These are phyloP conservation scores for Drosophila navojoa DNA, from an alignment of 1,140 invertebrate species.

Conservation along the genomic window DNA sequence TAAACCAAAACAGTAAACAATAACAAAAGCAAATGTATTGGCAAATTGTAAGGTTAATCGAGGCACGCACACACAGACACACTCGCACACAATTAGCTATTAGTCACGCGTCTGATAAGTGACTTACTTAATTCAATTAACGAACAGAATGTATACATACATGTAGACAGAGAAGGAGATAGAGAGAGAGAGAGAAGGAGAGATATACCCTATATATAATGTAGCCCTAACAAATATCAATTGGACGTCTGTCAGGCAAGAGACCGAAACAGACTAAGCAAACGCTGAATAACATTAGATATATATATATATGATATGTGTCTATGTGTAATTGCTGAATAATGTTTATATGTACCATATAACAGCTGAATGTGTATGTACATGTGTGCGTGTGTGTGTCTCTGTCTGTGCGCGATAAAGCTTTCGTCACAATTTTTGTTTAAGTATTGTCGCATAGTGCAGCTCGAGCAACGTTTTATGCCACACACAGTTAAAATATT, in stretches of 20 bases:
- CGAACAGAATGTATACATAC: neutral
- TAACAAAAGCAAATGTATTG: constrained; percentile 28
- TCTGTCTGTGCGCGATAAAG: constrained; percentile 12
- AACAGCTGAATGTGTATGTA: neutral
- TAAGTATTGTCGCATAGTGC: constrained; percentile 31
- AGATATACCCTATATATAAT: neutral
- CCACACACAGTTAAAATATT: constrained; percentile 14
- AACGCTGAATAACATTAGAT: constrained; percentile 45
- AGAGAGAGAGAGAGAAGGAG: no score
- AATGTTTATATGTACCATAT: constrained; percentile 20
- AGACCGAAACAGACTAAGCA: constrained; percentile 15
- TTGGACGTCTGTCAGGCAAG: constrained; percentile 5
- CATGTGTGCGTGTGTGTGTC: constrained; percentile 8
- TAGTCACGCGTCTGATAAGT: constrained; percentile 80
- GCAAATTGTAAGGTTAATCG: constrained; percentile 72
- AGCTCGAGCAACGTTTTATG: constrained; percentile 36
- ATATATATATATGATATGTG: neutral
- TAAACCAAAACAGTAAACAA: constrained; percentile 15
- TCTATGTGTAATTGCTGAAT: constrained; percentile 30
- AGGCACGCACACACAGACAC: constrained; percentile 50
- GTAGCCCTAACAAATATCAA: neutral
- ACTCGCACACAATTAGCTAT: constrained; percentile 59
- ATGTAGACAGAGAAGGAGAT: no score
- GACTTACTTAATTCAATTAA: constrained; percentile 81
- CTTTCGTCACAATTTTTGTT: constrained; percentile 41